Evolutionary conservation across 2,797 vertebrate species (phyloP), one percentile per base, ranked within the genome.

Genomic region (Cyprinella venusta): DNA sequence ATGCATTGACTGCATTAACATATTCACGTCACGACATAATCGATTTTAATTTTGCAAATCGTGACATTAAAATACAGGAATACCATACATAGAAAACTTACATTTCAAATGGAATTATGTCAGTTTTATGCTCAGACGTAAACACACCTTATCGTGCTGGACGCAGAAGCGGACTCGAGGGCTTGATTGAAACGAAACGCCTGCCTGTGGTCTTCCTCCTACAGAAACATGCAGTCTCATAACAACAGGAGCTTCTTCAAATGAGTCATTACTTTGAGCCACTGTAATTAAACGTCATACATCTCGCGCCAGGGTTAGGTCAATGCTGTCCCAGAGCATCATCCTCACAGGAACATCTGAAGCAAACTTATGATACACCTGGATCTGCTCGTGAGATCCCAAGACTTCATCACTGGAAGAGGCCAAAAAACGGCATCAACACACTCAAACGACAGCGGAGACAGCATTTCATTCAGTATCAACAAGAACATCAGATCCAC

Each of bases 351-450:
- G 89, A 36, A 94, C 85, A 0, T 78, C 88, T 0, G 61, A 50
- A 18, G 89, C 87, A 33, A 89, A 87, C 86, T 92, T 93, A 86
- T 24, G 84, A 88, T 90, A 91, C 50, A 52, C 82, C 85, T 92
- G 92, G 74, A 95, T 85, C 0, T 38, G 89, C 81, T 94, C 91
- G 0, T 93, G 91, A 79, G 84, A 52, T 0, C 93, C 94, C 68
- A 95, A 88, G 26, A 90, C 56, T 26, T 92, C 90, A 8, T 92
- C 90, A 85, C 94, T 95, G 45, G 16, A 45, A 12, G 38, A 70
- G 69, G n/a, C 63, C 5, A n/a, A 81, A 79, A 48, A 54, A 42
- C 12, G 9, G 5, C 12, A 83, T 79, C 65, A n/a, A 42, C 6
- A 1, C 26, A 33, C 9, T 30, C 42, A 6, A 10, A 26, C 40